Evolutionary conservation across 2,888 invertebrate genomes (phyloP), one percentile per base, ranked within the genome.

Genomic region (Coleophora deauratella): DNA sequence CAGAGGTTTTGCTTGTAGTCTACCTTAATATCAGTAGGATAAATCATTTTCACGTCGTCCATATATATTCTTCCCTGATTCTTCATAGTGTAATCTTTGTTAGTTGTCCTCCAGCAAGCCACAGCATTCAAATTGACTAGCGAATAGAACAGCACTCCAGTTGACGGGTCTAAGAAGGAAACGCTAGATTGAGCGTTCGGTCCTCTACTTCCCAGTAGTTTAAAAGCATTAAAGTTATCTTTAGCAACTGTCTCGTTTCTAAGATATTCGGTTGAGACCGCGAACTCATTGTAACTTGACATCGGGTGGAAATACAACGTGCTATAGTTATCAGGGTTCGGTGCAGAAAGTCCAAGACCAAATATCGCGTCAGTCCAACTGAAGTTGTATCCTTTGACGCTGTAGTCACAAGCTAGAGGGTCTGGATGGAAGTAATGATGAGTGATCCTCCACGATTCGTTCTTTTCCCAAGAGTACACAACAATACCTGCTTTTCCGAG

Each of bases 251-350:
- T 81, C 52, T 88, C 80, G 52, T 92, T 90, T 27, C 91, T 86
- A 28, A 93, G 69, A 36, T 91, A 80, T 51, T 87, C 87, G 0
- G 93, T 93, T 2, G 88, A 91, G 0, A 95, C 93, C 0, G 91
- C 71, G 62, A 93, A 95, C 61, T 94, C 94, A 62, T 91, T 88
- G 44, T 88, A 91, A 51, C 94, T 93, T 2, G 91, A 89, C 67
- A 94, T 87, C 0, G 94, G 92, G 60, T 94, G 94, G 79, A 94
- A 95, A 58, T 91, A 95, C 2, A 94, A 67, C 0, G 91, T 91
- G 43, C 93, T 90, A 64, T 75, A 91, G 27, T 91, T 91, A 40
- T 91, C 88, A 0, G 86, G 54, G 41, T 88, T 88, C 0, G 90
- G 87, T 6, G 89, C 89, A 0, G 91, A 89, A 9, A 94, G 61